Percentiles rank a stretch among this genome's conserved stretches.
phyloP scores from a whole-genome alignment of 1,140 invertebrate genomes.

The Scaptomyza hsui region DNA sequence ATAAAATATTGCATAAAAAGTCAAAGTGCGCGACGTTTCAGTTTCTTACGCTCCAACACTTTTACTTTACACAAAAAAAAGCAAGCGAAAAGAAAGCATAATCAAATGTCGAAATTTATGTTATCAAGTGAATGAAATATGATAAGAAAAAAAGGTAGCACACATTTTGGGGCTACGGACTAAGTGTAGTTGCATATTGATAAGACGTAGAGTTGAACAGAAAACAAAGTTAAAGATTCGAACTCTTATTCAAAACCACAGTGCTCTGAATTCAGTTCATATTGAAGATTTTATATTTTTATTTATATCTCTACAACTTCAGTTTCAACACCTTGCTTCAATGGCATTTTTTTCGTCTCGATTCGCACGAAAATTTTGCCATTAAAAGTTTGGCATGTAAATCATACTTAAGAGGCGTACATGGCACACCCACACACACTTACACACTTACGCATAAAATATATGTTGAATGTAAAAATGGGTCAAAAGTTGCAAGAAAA shows the following conservation, averaged over 20 bases:
- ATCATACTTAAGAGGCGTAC: conserved; percentile 36
- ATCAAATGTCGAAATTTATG: conserved; percentile 20
- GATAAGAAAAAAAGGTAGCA: not conserved
- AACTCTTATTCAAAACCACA: not conserved
- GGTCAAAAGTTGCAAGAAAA: conserved; percentile 18
- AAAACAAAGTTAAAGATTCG: not conserved
- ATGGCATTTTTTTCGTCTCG: not conserved
- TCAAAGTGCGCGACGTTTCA: conserved; percentile 8
- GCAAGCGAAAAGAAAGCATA: not conserved
- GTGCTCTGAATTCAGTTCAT: not conserved
- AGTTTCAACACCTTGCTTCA: conserved; percentile 4
- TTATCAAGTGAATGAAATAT: not conserved
- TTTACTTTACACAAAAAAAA: not conserved
- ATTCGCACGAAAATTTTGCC: conserved; percentile 28
- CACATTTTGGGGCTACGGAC: conserved; percentile 1
- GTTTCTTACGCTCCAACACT: not conserved
- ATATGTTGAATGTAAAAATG: conserved; percentile 18
- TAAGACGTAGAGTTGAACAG: not conserved
- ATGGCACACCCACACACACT: not conserved
- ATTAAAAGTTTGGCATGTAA: conserved; percentile 50
- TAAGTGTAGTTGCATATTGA: not conserved
- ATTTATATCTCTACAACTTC: not conserved
- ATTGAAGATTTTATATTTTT: not conserved
- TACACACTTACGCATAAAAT: not conserved
- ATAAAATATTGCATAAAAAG: conserved; percentile 9